phyloP scores from a whole-genome alignment of 2,888 invertebrate species.

The Crematogaster levior region DNA sequence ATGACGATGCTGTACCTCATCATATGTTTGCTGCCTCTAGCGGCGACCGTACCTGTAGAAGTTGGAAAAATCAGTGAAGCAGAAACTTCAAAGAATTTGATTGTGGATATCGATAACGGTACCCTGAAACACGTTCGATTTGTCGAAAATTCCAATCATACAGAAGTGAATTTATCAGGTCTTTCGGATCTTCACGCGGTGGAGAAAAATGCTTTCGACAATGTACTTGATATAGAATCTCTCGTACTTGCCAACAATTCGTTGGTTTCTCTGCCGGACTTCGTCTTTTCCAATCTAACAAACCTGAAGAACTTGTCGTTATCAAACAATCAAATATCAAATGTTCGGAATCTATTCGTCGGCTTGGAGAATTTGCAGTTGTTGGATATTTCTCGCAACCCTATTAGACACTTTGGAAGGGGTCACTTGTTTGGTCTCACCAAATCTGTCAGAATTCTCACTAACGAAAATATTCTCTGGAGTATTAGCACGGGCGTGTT shows the following conservation, averaged over 20 bases:
- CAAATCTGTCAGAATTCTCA: conserved; percentile 66
- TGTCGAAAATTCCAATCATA: neutral
- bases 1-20: conserved; percentile 57
- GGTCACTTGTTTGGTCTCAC: conserved; percentile 75
- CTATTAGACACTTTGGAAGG: conserved; percentile 66
- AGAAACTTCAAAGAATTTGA: conserved; percentile 36
- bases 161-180: conserved; percentile 67
- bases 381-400: conserved; percentile 75
- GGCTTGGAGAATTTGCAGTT: conserved; percentile 73
- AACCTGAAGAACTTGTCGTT: conserved; percentile 71
- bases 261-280: conserved; percentile 67
- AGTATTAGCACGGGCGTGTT: conserved; percentile 74
- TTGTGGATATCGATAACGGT: conserved; percentile 65
- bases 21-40: conserved; percentile 65
- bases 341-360: conserved; percentile 69
- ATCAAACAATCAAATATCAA: conserved; percentile 69
- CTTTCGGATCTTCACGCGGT: conserved; percentile 58
- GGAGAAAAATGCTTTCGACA: conserved; percentile 71
- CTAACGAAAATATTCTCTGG: conserved; percentile 69
- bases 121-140: conserved; percentile 60
- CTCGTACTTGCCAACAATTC: conserved; percentile 73
- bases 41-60: conserved; percentile 45
- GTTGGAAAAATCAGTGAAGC: neutral
- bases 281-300: conserved; percentile 75
- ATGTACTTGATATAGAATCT: conserved; percentile 58